Base-by-base conservation (phyloP, 92 coral and sea anemone species). In the Heteractis magnifica region DNA sequence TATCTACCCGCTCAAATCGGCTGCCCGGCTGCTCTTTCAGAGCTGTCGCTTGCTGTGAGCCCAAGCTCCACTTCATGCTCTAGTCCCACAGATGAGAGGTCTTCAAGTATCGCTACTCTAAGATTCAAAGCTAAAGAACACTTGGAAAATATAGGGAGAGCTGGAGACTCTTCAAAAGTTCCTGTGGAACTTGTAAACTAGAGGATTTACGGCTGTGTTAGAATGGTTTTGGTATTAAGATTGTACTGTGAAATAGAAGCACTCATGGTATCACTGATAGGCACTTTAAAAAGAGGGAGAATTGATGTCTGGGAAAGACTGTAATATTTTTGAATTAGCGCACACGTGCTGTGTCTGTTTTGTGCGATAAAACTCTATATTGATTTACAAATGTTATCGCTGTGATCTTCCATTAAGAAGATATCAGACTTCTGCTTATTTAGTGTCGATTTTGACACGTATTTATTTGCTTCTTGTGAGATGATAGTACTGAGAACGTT, bases 61-160 rank as follows among this genome's bases (percentile, higher is more conserved):
- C 88, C 88, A 49, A 70, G 79, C 12, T 85, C 88, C 10, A 10
- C 81, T n/a, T 84, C 87, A 62, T 76, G 87, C 52, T 65, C 87
- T 3, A 85, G 83, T 19, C 71, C 89, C n/a, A 68, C 91, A 50
- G 95, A 94, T 7, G 94, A 89, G 78, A 81, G 98, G 56, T 84
- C 90, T 8, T 81, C 98, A 0, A 94, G 98, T 77, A 92, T 94
- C 13, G 93, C 92, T 3, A 79, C 93, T 12, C 90, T 94, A 23
- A 64, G 98, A 86, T 75, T 81, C 79, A 91, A 81, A 80, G 98
- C 98, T 3, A 92, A 82, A 75, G 98, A 94, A 60, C 98, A 94
- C 59, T 81, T 94, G 83, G 95, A 92, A 52, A 89, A 56, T 68
- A 52, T 89, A 44, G 82, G 89, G 19, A 85, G 83, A 78, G 83